Conservation (phyloP, 2,888 invertebrate genomes). For the Drosophila sordidapex region DNA sequence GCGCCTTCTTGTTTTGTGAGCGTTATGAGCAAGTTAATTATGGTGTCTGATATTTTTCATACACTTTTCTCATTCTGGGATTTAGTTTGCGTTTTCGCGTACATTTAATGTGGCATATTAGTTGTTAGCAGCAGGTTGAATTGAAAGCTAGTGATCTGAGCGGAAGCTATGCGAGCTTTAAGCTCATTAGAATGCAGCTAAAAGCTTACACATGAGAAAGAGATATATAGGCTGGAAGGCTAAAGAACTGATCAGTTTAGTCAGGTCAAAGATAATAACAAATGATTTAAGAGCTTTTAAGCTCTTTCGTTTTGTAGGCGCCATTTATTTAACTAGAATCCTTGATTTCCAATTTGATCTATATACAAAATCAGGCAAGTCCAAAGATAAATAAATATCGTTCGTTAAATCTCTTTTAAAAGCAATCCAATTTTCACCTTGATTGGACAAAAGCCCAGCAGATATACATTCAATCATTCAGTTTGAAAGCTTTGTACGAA, state of each 20-base stretch:
- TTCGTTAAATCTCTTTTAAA: background rate
- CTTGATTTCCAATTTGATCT: background rate
- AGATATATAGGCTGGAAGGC: background rate
- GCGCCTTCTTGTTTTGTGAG: conserved; percentile 50
- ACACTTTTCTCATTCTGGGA: conserved; percentile 30
- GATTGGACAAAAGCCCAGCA: background rate
- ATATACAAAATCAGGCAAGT: background rate
- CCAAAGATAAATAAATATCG: background rate
- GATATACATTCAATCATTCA: background rate
- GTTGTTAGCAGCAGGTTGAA: background rate
- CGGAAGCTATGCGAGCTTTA: background rate
- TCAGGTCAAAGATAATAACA: background rate
- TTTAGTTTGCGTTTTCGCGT: conserved; percentile 11
- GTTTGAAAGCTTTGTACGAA: background rate
- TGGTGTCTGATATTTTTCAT: conserved; percentile 73
- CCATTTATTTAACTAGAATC: background rate
- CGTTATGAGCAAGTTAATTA: conserved; percentile 78
- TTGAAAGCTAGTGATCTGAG: background rate
- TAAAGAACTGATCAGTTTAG: background rate
- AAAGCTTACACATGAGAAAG: background rate
- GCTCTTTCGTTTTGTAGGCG: background rate
- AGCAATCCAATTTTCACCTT: background rate
- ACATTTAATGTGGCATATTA: conserved; percentile 18
- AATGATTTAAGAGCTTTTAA: background rate
- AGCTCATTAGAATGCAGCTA: background rate